Evolutionary conservation across 2,797 vertebrate species (phyloP), one percentile per base, ranked within the genome.

Genomic region (Crocodylus rhombifer): DNA sequence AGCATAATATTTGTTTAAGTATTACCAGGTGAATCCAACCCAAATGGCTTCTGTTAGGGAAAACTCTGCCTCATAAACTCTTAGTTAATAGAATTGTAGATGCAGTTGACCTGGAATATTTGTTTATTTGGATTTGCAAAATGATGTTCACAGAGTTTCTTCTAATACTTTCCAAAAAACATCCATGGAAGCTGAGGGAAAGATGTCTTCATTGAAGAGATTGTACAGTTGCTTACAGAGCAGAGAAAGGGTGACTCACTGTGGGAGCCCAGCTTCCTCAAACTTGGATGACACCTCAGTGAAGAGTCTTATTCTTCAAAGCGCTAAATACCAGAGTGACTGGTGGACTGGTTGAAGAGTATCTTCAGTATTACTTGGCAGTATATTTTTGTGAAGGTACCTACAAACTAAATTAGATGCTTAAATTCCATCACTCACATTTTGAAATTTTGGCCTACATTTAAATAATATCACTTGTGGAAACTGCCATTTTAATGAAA

Each of bases 1-100:
- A 51, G 64, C 82, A 75, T 64, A 86, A 90, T 75, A n/a, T 90
- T 67, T 77, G 18, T 71, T 61, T 80, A 85, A 87, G 81, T 82
- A 15, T 56, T 90, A 86, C 76, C 79, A 81, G 23, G 84, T 93
- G 79, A 61, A 55, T 90, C 62, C 25, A 36, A 14, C 80, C 75
- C 4, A 0, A 21, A 15, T 78, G n/a, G 18, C 76, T 92, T 81
- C 79, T 86, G 13, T 73, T 80, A 57, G 90, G 82, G 61, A 86
- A 83, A 75, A 88, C 30, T 10, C 12, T 75, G 82, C 71, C 36
- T 75, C 61, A 16, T 90, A 80, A 86, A 92, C 57, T 80, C 88
- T n/a, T 28, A 14, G 79, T 88, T 83, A 78, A 84, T 86, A 77
- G 79, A 92, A 51, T 2, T 69, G 33, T 57, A 78, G 82, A 64